A percentile compares a stretch with the other conserved stretches of the same genome.
Evolutionary conservation across 2,888 invertebrate species (phyloP).

Genomic region (Hypsopygia costalis): DNA sequence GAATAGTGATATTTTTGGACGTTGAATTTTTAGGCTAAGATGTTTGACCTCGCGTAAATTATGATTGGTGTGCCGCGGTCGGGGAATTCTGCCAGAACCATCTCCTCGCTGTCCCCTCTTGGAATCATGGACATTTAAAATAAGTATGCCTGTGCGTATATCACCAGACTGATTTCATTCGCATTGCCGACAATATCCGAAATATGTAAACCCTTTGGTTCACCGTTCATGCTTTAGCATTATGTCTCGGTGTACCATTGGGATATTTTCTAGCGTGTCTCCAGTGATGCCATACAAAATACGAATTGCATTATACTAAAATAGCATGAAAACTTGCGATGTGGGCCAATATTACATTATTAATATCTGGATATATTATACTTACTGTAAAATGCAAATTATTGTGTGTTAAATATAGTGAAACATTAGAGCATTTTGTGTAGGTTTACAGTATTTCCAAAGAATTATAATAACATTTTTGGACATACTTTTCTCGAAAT

Average conservation of each 20-base stretch:
- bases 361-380: constrained; percentile 14
- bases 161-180: constrained; percentile 11
- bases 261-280: constrained; percentile 19
- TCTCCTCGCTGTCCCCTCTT: constrained; percentile 19
- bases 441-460: neutral
- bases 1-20: constrained; percentile 41
- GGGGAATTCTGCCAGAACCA: constrained; percentile 7
- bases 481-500: constrained; percentile 8
- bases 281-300: constrained; percentile 17
- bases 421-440: constrained; percentile 3
- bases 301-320: constrained; percentile 7
- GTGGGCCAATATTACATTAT: constrained; percentile 17
- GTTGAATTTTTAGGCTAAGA: constrained; percentile 29
- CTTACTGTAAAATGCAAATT: neutral
- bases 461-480: constrained; percentile 8
- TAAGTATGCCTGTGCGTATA: constrained; percentile 5
- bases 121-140: neutral
- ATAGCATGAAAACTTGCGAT: constrained; percentile 11
- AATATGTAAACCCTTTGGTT: neutral
- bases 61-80: constrained; percentile 9
- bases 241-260: neutral
- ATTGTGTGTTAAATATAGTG: constrained; percentile 2
- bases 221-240: neutral
- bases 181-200: neutral
- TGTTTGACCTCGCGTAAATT: constrained; percentile 45